phyloP scores from a whole-genome alignment of 2,888 invertebrate genomes.

The Morpho achilles region DNA sequence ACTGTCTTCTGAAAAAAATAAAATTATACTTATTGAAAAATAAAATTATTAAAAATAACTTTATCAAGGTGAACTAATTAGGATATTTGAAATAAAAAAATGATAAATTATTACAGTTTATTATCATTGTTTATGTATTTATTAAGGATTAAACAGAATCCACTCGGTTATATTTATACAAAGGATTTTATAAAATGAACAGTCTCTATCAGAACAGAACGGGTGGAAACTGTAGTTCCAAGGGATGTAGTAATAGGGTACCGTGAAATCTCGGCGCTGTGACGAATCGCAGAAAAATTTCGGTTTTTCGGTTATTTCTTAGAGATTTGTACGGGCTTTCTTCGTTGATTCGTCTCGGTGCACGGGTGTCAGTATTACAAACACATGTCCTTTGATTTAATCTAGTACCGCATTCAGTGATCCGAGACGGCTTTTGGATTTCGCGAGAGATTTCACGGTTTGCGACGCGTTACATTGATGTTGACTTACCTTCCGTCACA shows the following conservation, averaged over 20 bases:
- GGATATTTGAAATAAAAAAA: too few relatives aligned
- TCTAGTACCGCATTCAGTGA: constrained; percentile 48
- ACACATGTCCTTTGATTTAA: constrained; percentile 75
- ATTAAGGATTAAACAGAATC: too few relatives aligned
- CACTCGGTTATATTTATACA: too few relatives aligned
- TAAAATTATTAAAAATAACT: too few relatives aligned
- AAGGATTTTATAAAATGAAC: background rate
- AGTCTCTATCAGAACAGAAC: background rate
- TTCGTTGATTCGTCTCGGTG: constrained; percentile 71
- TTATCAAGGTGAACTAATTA: too few relatives aligned
- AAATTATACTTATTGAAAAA: too few relatives aligned
- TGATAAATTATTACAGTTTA: too few relatives aligned
- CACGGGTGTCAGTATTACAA: constrained; percentile 76
- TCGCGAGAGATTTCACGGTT: constrained; percentile 72
- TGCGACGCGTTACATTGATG: constrained; percentile 75
- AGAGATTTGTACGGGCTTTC: constrained; percentile 79
- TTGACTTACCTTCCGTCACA: constrained; percentile 79
- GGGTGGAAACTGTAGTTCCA: background rate
- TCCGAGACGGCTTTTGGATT: constrained; percentile 70
- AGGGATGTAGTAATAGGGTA: constrained; percentile 55
- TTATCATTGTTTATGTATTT: too few relatives aligned
- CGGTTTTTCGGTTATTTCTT: constrained; percentile 80
- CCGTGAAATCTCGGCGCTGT: constrained; percentile 70
- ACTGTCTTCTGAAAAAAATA: too few relatives aligned
- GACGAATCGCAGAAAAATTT: constrained; percentile 78